Evolutionary conservation across 2,797 vertebrate genomes (phyloP).

Genomic region (Xenopus petersii): DNA sequence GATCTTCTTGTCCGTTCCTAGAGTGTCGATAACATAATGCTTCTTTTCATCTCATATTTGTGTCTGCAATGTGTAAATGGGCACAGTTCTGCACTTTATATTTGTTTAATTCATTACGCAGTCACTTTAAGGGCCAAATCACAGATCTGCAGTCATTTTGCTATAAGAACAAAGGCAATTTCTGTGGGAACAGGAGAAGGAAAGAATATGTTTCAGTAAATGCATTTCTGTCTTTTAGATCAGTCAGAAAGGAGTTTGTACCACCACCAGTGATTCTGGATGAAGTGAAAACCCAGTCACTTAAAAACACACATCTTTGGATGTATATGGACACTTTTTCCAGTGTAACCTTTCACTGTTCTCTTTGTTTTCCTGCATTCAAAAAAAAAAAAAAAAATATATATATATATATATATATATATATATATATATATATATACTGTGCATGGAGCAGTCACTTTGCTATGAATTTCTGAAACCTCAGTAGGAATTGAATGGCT

Average conservation of each 20-base stretch:
- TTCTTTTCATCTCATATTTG: not conserved
- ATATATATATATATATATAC: too few species aligned
- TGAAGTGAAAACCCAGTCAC: not conserved
- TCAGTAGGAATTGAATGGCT: not conserved
- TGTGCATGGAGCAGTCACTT: not conserved
- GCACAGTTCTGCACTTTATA: not conserved
- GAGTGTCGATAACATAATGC: not conserved
- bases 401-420: too few species aligned
- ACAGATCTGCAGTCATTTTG: not conserved
- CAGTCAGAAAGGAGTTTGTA: too few species aligned
- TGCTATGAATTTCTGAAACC: not conserved
- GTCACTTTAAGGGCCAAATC: not conserved
- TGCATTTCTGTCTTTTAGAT: not conserved
- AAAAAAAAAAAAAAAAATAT: too few species aligned
- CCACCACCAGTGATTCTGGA: slow-evolving; percentile 6
- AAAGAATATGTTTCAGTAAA: not conserved
- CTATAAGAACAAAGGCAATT: not conserved
- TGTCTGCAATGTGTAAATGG: not conserved
- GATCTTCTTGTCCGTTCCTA: not conserved
- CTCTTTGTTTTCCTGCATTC: not conserved
- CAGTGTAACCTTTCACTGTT: not conserved
- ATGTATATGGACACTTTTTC: not conserved
- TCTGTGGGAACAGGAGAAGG: not conserved
- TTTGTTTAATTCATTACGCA: not conserved
- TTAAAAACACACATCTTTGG: not conserved